These are phyloP conservation scores for Apostichopus parvimensis DNA, from an alignment of 35 echinoderm and acorn worm genomes.

Conservation along the genomic window DNA sequence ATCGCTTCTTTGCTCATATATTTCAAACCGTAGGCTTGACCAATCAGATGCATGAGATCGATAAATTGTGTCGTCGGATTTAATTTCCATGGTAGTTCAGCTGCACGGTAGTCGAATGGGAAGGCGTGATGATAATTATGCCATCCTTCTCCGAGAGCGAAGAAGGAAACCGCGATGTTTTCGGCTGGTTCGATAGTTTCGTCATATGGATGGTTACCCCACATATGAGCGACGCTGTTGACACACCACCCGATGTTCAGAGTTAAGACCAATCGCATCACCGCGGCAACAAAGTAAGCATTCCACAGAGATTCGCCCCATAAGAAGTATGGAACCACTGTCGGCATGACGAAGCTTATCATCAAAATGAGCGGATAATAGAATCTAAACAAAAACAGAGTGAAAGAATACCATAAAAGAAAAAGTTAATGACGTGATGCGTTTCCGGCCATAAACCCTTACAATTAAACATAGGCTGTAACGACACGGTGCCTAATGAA, in stretches of 20 bases:
- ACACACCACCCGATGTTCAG: constrained; percentile 73
- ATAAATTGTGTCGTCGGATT: constrained; percentile 84
- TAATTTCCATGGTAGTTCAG: constrained; percentile 67
- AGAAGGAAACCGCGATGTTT: constrained; percentile 60
- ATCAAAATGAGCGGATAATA: constrained; percentile 53
- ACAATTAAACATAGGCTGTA: too few species aligned
- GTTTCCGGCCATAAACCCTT: too few species aligned
- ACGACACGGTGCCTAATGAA: too few species aligned
- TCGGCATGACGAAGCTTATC: constrained; percentile 63
- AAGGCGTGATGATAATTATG: constrained; percentile 95
- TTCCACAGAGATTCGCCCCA: constrained; percentile 77
- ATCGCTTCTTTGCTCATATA: constrained; percentile 53
- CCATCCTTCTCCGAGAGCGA: constrained; percentile 78
- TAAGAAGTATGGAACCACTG: constrained; percentile 38
- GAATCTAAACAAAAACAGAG: constrained; percentile 17
- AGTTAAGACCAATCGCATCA: constrained; percentile 57
- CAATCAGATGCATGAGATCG: constrained; percentile 63
- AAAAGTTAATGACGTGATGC: too few species aligned
- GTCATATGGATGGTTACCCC: constrained; percentile 78
- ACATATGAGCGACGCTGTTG: constrained; percentile 87
- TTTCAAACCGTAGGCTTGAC: constrained; percentile 71
- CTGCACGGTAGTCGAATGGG: constrained; percentile 73
- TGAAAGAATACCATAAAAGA: too few species aligned
- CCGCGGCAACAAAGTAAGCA: constrained; percentile 46
- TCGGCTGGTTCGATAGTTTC: constrained; percentile 66